phyloP scores from a whole-genome alignment of 2,888 invertebrate genomes.

The Dendrolimus houi region DNA sequence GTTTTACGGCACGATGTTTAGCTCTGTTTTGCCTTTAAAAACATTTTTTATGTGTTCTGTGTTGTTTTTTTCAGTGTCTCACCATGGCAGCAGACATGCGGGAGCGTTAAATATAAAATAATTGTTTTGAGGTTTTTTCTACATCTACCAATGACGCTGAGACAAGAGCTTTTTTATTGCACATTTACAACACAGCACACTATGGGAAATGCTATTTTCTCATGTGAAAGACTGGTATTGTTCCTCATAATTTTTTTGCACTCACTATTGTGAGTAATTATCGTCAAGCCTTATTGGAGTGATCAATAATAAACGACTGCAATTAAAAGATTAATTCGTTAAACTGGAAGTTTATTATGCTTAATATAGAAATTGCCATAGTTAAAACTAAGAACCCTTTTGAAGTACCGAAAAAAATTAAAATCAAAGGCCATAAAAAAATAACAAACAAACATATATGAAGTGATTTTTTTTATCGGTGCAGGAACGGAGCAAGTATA shows the following conservation, averaged over 20 bases:
- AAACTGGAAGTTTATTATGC: no score
- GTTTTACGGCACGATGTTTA: no score
- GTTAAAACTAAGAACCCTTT: no score
- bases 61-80: not conserved
- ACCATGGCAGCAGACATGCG: slow-evolving; percentile 31
- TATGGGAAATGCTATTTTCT: slow-evolving; percentile 62
- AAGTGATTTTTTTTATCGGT: no score
- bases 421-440: no score
- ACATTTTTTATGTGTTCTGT: no score
- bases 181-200: slow-evolving; percentile 39
- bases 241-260: slow-evolving; percentile 11
- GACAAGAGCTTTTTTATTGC: slow-evolving; percentile 48
- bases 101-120: slow-evolving; percentile 51
- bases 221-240: slow-evolving; percentile 63
- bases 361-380: no score
- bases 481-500: no score
- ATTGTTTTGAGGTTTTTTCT: slow-evolving; percentile 57
- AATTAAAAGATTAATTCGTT: no score
- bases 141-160: slow-evolving; percentile 32
- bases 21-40: no score
- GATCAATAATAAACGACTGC: slow-evolving; percentile 21
- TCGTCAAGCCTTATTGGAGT: slow-evolving; percentile 11
- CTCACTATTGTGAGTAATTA: slow-evolving; percentile 10
- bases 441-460: no score
- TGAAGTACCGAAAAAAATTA: no score